Evolutionary conservation across 2,888 invertebrate genomes (phyloP).

Genomic region (Protula sp.): DNA sequence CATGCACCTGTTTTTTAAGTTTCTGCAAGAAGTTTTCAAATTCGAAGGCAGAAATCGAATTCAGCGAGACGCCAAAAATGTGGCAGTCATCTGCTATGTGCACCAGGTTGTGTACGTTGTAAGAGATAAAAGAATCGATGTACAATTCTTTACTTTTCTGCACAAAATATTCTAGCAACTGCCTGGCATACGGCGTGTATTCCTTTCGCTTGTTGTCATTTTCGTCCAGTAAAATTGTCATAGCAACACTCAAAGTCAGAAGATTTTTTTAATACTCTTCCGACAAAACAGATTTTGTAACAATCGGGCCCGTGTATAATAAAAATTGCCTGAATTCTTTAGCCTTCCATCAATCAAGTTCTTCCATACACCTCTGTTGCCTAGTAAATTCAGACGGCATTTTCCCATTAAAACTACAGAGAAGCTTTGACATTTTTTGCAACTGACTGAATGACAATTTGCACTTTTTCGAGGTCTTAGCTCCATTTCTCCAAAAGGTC

Average conservation of each 20-base stretch:
- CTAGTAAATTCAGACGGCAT: slow-evolving; percentile 29
- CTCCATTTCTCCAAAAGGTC: slow-evolving; percentile 25
- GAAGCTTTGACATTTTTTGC: slow-evolving; percentile 1
- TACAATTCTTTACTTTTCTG: slow-evolving; percentile 4
- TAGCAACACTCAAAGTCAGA: slow-evolving; percentile 23
- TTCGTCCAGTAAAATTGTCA: slow-evolving; percentile 21
- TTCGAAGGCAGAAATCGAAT: slow-evolving; percentile 10
- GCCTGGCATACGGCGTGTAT: slow-evolving; percentile 7
- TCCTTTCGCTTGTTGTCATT: neutral
- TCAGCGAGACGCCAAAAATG: neutral
- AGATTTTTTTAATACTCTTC: slow-evolving; percentile 25
- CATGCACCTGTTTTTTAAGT: slow-evolving; percentile 10
- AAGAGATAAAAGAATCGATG: slow-evolving; percentile 8
- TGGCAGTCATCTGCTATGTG: slow-evolving; percentile 12
- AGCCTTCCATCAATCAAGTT: slow-evolving; percentile 34
- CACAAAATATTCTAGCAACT: slow-evolving; percentile 14
- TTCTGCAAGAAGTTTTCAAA: slow-evolving; percentile 17
- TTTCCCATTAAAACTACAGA: slow-evolving; percentile 9
- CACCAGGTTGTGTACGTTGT: slow-evolving; percentile 17
- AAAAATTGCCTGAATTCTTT: slow-evolving; percentile 33
- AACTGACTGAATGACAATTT: slow-evolving; percentile 8
- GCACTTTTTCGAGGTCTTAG: slow-evolving; percentile 9
- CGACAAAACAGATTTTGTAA: slow-evolving; percentile 18
- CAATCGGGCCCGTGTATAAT: slow-evolving; percentile 30
- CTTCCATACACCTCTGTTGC: slow-evolving; percentile 23